Evolutionary conservation across 2,797 vertebrate species (phyloP), one percentile per base, ranked within the genome.

Genomic region (Mustela erminea): DNA sequence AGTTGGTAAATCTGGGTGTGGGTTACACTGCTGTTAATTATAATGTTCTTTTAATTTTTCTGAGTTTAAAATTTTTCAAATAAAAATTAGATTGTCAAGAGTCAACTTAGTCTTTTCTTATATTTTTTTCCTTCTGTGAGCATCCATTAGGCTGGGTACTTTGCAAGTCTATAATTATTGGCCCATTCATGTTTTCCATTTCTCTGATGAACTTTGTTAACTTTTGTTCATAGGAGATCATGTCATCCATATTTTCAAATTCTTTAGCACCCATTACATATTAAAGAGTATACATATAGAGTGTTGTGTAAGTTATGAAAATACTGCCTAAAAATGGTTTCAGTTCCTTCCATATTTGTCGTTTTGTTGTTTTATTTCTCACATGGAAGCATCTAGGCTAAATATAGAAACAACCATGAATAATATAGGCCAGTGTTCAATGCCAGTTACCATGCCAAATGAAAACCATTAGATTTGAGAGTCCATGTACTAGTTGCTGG

Each of bases 21-120:
- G 8, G 18, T 82, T 83, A 52, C 29, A 66, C 43, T 68, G 10
- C 3, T 89, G 8, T 81, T 90, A 12, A 23, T 14, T 93, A 27
- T 18, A 81, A 8, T 78, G 32, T 70, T 66, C 46, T 77, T 74
- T 90, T 52, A 66, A 74, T 2, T 38, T 89, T 85, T 43, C 27
- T 60, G 64, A 11, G 13, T 60, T 92, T 90, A 15, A 75, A 35
- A 43, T 84, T 90, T 93, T 96, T 86, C n/a, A 87, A 90, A 86
- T 72, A 56, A 88, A 88, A 93, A 77, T 23, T 64, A 78, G 3
- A 58, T 81, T 78, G 95, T 78, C 23, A 68, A 87, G 29, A 80
- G 38, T 80, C 52, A 74, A 11, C 21, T 23, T 83, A 62, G 7
- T 60, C 18, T 38, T 43, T 87, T 87, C 82, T 90, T 62, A 52